Conservation (phyloP, 2,113 vertebrate species). For the Desmodus rotundus region DNA sequence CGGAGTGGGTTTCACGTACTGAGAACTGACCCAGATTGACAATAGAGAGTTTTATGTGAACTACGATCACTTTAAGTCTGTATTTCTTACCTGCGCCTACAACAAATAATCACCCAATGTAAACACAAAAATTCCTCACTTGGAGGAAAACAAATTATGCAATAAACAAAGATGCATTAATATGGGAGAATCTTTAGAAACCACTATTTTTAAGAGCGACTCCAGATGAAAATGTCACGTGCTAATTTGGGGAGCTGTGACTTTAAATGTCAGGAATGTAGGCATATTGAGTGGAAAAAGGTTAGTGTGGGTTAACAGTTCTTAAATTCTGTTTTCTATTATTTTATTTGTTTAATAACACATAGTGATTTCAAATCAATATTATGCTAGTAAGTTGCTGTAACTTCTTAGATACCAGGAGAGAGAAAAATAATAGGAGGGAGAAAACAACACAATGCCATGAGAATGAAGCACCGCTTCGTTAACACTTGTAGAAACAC, state of each 20-base stretch:
- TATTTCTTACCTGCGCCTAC: neutral
- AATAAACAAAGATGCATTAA: neutral
- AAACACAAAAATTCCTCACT: neutral
- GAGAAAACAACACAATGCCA: neutral
- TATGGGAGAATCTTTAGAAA: slow-evolving; percentile 22
- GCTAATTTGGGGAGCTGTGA: neutral
- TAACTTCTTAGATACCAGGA: neutral
- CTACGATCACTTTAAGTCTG: neutral
- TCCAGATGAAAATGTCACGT: neutral
- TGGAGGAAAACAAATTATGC: neutral
- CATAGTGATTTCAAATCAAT: neutral
- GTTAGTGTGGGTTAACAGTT: neutral
- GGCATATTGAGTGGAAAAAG: neutral
- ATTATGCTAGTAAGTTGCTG: neutral
- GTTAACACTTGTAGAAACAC: neutral
- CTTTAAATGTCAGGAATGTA: neutral
- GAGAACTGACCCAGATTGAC: slow-evolving; percentile 40
- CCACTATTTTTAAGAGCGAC: neutral
- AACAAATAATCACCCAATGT: neutral
- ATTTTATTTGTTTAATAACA: neutral
- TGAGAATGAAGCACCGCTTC: neutral
- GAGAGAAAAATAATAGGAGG: neutral
- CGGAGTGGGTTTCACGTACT: neutral
- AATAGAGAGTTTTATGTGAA: neutral
- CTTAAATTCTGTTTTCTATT: neutral